Evolutionary conservation across 1,140 invertebrate species (phyloP).

Genomic region (Phortica variegata): DNA sequence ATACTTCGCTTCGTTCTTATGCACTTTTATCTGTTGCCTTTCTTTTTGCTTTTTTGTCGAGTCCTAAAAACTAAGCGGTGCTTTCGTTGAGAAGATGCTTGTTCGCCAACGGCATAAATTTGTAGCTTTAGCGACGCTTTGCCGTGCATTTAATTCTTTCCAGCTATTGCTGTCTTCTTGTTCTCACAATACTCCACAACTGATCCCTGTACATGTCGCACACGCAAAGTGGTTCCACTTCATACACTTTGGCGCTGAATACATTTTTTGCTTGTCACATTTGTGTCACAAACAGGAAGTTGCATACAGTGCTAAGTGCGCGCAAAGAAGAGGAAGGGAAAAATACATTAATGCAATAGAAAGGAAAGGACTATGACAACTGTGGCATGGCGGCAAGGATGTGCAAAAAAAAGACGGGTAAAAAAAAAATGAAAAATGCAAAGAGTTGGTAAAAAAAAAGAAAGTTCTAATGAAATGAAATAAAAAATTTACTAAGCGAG

Average conservation of each 20-base stretch:
- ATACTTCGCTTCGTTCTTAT: too few relatives aligned
- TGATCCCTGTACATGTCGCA: too few relatives aligned
- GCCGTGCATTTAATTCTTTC: constrained; percentile 45
- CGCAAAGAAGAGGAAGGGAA: neutral
- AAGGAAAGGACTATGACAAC: neutral
- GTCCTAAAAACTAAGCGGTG: too few relatives aligned
- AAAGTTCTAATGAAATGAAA: constrained; percentile 50
- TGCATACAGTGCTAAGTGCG: constrained; percentile 26
- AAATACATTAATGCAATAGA: too few relatives aligned
- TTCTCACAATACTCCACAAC: too few relatives aligned
- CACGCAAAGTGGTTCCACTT: too few relatives aligned
- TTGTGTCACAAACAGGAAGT: constrained; percentile 55
- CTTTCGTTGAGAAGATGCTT: too few relatives aligned
- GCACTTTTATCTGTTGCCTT: too few relatives aligned
- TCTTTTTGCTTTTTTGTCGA: too few relatives aligned
- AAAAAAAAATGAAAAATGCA: neutral
- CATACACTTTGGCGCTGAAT: constrained; percentile 44
- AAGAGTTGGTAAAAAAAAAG: constrained; percentile 34
- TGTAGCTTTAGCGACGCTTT: constrained; percentile 27
- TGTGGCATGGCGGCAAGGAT: constrained; percentile 23
- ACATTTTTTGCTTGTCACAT: constrained; percentile 56
- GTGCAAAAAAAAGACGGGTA: constrained; percentile 34
- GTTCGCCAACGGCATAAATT: constrained; percentile 5
- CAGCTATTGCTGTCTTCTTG: neutral
- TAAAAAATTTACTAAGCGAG: constrained; percentile 52